These are phyloP conservation scores for Dryomyza anilis DNA, from an alignment of 2,888 invertebrate species.

Conservation along the genomic window DNA sequence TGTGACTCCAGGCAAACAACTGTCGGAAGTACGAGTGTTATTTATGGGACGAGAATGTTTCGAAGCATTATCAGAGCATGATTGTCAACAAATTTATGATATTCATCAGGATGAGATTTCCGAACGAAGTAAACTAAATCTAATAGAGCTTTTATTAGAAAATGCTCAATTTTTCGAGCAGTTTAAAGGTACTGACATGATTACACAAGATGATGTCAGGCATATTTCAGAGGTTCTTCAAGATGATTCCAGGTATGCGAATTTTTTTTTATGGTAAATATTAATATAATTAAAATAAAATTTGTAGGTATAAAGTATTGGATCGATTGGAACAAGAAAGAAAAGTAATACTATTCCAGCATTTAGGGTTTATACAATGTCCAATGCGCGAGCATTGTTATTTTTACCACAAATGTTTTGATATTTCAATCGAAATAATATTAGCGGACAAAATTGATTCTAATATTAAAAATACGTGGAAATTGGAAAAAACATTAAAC, in stretches of 20 bases:
- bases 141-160: constrained; percentile 90
- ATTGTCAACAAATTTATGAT: constrained; percentile 91
- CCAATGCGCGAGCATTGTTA: constrained; percentile 95
- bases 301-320: constrained; percentile 83
- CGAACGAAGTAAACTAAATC: constrained; percentile 86
- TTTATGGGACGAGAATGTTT: constrained; percentile 95
- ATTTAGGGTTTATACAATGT: constrained; percentile 93
- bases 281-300: neutral
- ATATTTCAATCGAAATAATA: constrained; percentile 72
- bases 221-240: constrained; percentile 90
- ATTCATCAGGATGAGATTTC: constrained; percentile 90
- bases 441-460: constrained; percentile 58
- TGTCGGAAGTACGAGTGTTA: constrained; percentile 86
- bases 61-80: constrained; percentile 86
- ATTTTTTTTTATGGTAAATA: too few relatives aligned
- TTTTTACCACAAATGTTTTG: constrained; percentile 82
- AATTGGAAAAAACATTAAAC: constrained; percentile 67
- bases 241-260: constrained; percentile 88
- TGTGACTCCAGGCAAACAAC: constrained; percentile 92
- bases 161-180: constrained; percentile 93
- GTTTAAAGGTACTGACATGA: constrained; percentile 88
- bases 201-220: constrained; percentile 92
- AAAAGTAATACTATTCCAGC: constrained; percentile 92
- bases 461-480: constrained; percentile 65
- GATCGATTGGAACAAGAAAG: constrained; percentile 94